Base-by-base conservation (phyloP, 2,113 vertebrate genomes). In the Lynx canadensis region DNA sequence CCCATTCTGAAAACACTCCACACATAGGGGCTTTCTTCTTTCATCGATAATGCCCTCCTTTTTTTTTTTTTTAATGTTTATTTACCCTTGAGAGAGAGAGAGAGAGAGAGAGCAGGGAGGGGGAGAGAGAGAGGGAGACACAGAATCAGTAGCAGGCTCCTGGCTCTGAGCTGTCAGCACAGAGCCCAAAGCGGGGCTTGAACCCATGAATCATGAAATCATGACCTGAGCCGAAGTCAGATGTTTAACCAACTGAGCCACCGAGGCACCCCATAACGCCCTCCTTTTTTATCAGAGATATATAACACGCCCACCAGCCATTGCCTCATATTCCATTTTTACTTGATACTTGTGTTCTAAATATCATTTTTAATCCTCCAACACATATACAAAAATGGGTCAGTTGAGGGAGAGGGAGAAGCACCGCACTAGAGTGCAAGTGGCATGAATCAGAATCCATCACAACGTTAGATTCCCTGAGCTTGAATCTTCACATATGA, bases 1-100 rank as follows among this genome's bases (percentile, higher is more conserved):
- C 65, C 73, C 41, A 76, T 78, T 80, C 45, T 89, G 83, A 91
- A 96, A 96, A 78, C 21, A 92, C 57, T 94, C 71, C 16, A 31
- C 80, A 74, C 13, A 27, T n/a, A 71, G 16, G 13, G 1, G 60
- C 31, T 80, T 97, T 92, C 92, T 89, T 68, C 93, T 96, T 95
- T 95, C 41, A 85, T 60, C 82, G 82, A 36, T 85, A 74, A n/a
- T n/a, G 19, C 45, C 57, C 33, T 78, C 38, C 79, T 81, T 88
- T 45, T 45, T 45, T 45, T 41, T 45, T 45, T 45, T 45, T 45
- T 45, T 9, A 8, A 45, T 45, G 45, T 45, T 45, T 45, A 45
- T 45, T 45, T 45, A 45, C 45, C 45, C 45, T 45, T 45, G 45
- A 45, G 45, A 45, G 41, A 45, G 45, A 45, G 45, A 45, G 45